Evolutionary conservation across 2,888 invertebrate species (phyloP).

Genomic region (Hofmannophila pseudospretella): DNA sequence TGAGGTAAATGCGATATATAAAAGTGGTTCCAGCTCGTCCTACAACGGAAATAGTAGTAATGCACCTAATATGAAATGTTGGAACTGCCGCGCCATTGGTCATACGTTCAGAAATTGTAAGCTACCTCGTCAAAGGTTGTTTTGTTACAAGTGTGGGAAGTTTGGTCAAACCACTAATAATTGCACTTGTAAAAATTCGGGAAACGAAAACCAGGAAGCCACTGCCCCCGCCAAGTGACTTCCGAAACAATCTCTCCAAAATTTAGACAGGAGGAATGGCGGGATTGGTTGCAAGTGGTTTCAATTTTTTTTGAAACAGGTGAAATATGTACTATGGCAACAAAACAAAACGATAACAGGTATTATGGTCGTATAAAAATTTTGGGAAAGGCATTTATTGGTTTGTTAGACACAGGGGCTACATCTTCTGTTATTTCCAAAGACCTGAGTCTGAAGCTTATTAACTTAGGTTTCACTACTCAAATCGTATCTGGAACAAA

Average conservation of each 20-base stretch:
- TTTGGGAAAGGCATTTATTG: background rate
- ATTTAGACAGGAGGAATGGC: conserved; percentile 9
- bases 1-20: background rate
- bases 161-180: background rate
- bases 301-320: too few species aligned
- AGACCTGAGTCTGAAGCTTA: background rate
- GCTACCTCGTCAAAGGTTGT: conserved; percentile 5
- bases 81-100: conserved; percentile 9
- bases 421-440: background rate
- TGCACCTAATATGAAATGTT: conserved; percentile 3
- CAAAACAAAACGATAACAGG: background rate
- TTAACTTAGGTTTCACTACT: background rate
- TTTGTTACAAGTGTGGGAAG: too few species aligned
- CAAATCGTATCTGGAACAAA: too few species aligned
- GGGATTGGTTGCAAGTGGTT: conserved; percentile 7
- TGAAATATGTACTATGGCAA: too few species aligned
- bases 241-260: conserved; percentile 3
- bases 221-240: conserved; percentile 4
- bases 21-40: too few species aligned
- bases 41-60: too few species aligned
- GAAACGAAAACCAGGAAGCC: conserved; percentile 4
- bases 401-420: background rate
- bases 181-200: conserved; percentile 3
- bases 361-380: background rate
- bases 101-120: conserved; percentile 8